Evolutionary conservation across 2,888 invertebrate genomes (phyloP).

Genomic region (Pristionchus fissidentatus): DNA sequence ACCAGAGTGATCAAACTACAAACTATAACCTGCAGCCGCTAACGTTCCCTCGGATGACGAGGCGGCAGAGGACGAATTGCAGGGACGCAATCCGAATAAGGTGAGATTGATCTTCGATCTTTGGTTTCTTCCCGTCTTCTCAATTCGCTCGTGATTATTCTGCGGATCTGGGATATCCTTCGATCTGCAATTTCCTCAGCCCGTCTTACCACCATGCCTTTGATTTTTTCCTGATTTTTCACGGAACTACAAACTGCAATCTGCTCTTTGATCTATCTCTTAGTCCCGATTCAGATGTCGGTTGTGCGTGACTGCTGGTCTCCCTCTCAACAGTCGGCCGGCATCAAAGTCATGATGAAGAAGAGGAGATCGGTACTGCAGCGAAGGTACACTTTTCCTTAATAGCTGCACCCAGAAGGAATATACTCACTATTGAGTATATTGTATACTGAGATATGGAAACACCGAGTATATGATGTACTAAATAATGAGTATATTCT

Average conservation of each 20-base stretch:
- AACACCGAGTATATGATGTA: too few relatives aligned
- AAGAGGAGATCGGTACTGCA: slow-evolving; percentile 16
- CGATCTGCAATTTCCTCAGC: too few relatives aligned
- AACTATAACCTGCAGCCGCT: not conserved
- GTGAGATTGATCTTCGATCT: slow-evolving; percentile 17
- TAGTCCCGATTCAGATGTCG: slow-evolving; percentile 8
- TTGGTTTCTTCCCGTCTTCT: not conserved
- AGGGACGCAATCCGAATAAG: slow-evolving; percentile 43
- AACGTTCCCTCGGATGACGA: not conserved
- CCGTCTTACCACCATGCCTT: too few relatives aligned
- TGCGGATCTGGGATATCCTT: too few relatives aligned
- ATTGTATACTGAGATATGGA: too few relatives aligned
- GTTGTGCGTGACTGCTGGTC: slow-evolving; percentile 19
- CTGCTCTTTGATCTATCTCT: slow-evolving; percentile 24
- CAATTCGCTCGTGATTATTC: too few relatives aligned
- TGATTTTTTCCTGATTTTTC: too few relatives aligned
- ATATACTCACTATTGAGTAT: too few relatives aligned
- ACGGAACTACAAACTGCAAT: not conserved
- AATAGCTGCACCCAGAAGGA: not conserved
- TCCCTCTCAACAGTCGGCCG: slow-evolving; percentile 20
- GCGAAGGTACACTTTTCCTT: not conserved
- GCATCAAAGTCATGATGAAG: slow-evolving; percentile 46
- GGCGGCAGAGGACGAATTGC: slow-evolving; percentile 45
- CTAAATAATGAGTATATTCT: too few relatives aligned
- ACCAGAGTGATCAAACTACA: not conserved